A percentile compares a stretch with the other conserved stretches of the same genome.
These are phyloP conservation scores for Diarsia mendica DNA, from an alignment of 2,888 invertebrate species.

Conservation along the genomic window DNA sequence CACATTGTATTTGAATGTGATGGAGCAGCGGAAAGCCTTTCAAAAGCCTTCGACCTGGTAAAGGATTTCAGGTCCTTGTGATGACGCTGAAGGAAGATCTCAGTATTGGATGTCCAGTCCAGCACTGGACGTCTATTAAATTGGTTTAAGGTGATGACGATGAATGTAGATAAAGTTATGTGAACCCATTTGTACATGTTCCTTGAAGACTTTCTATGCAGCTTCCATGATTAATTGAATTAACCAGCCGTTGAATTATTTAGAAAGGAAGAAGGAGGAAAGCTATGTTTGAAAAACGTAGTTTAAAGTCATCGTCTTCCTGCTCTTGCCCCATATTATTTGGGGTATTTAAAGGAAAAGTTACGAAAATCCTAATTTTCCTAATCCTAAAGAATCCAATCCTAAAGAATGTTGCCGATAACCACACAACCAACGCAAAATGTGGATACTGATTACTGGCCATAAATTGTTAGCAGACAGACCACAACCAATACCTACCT, in stretches of 20 bases:
- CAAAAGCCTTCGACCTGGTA: background rate
- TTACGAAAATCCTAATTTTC: no score
- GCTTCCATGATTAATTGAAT: background rate
- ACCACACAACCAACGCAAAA: background rate
- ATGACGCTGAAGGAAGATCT: background rate
- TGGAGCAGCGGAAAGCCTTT: background rate
- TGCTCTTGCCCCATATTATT: no score
- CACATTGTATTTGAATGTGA: background rate
- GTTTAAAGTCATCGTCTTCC: no score
- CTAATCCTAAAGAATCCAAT: no score
- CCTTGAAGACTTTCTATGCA: background rate
- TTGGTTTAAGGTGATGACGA: background rate
- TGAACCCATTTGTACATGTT: background rate
- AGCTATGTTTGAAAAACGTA: background rate
- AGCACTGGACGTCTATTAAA: background rate
- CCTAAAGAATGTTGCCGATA: background rate
- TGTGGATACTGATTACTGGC: no score
- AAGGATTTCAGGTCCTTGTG: background rate
- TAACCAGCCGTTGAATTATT: background rate
- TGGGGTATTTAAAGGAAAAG: no score
- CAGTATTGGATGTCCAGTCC: background rate
- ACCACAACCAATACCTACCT: conserved; percentile 26
- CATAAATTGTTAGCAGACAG: conserved; percentile 20
- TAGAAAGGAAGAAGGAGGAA: background rate
- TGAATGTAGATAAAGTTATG: background rate